Percentiles rank a stretch among this genome's conserved stretches.
These are phyloP conservation scores for Schizopygopsis pylzovi DNA, from an alignment of 2,797 vertebrate genomes.

Conservation along the genomic window DNA sequence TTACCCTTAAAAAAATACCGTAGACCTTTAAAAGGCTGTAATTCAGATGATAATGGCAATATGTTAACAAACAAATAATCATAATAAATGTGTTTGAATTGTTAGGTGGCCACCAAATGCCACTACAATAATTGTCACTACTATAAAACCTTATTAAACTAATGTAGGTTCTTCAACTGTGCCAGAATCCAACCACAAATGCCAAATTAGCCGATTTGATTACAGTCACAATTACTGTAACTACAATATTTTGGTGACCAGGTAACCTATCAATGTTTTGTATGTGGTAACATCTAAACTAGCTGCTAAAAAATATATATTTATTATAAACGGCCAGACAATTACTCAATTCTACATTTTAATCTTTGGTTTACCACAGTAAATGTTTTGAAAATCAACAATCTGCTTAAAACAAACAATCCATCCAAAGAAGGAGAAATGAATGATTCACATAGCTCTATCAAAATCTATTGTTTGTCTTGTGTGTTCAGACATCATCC, in stretches of 20 bases:
- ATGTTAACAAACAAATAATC: background rate
- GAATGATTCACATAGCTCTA: background rate
- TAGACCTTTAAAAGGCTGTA: background rate
- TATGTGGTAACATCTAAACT: background rate
- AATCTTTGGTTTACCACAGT: background rate
- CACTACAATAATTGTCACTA: background rate
- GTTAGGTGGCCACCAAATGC: background rate
- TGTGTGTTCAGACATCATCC: constrained; percentile 23
- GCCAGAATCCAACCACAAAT: background rate
- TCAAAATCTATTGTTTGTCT: background rate
- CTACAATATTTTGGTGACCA: background rate
- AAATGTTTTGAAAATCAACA: background rate
- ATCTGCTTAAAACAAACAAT: constrained; percentile 8
- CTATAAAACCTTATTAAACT: background rate
- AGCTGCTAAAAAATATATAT: background rate
- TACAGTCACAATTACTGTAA: background rate
- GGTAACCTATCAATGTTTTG: background rate
- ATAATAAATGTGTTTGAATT: background rate
- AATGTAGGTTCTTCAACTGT: background rate
- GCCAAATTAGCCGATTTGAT: background rate
- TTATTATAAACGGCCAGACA: too few relatives aligned
- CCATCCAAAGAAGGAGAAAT: background rate
- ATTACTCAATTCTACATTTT: background rate
- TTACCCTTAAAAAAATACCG: background rate
- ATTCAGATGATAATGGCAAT: background rate